phyloP scores from a whole-genome alignment of 2,888 invertebrate genomes.

The Synergus laeviventris region DNA sequence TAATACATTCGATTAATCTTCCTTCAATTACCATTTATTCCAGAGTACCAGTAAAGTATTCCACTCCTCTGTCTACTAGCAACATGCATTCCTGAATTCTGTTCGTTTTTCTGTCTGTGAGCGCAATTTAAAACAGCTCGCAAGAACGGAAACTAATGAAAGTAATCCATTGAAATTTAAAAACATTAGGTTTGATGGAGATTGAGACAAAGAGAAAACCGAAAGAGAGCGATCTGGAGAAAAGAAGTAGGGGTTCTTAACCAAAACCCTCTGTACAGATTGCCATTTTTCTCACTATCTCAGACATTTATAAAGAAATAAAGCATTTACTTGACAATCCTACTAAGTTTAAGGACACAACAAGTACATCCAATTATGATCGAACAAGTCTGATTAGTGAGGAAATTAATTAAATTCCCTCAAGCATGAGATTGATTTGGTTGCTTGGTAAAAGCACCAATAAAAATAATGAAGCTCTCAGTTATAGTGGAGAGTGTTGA shows the following conservation, averaged over 20 bases:
- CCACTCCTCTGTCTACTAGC: background rate
- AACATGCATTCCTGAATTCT: slow-evolving; percentile 10
- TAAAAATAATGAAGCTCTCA: slow-evolving; percentile 34
- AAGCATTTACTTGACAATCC: too few relatives aligned
- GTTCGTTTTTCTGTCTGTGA: slow-evolving; percentile 27
- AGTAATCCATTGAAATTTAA: slow-evolving; percentile 38
- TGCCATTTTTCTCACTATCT: too few relatives aligned
- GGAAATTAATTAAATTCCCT: background rate
- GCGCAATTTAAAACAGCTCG: slow-evolving; percentile 27
- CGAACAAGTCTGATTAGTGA: background rate
- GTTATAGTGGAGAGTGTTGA: slow-evolving; percentile 12
- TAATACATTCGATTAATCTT: background rate
- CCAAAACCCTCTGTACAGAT: too few relatives aligned
- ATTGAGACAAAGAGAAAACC: slow-evolving; percentile 24
- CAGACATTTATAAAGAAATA: too few relatives aligned
- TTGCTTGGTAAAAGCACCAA: slow-evolving; percentile 19
- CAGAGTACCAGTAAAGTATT: slow-evolving; percentile 2
- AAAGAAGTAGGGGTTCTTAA: background rate
- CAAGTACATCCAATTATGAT: background rate
- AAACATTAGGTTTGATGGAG: slow-evolving; percentile 24
- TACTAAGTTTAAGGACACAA: background rate
- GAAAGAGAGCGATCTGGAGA: slow-evolving; percentile 8
- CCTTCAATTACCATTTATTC: slow-evolving; percentile 25
- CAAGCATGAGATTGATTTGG: background rate
- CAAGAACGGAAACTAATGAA: slow-evolving; percentile 24